Evolutionary conservation across 1,140 invertebrate genomes (phyloP).

Genomic region (Thalassaphorura encarpata): DNA sequence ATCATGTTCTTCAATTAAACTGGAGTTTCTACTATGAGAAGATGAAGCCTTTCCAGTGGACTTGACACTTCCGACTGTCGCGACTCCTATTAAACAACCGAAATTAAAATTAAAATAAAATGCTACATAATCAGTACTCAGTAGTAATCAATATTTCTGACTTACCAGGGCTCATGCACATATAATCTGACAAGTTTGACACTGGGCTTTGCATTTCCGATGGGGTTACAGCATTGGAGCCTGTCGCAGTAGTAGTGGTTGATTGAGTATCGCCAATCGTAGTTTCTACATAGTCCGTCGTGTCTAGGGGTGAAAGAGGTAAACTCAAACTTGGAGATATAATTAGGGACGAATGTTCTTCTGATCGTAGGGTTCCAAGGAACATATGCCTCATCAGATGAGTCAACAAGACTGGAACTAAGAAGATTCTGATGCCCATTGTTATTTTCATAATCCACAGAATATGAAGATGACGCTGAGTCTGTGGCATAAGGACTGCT

Average conservation of each 20-base stretch:
- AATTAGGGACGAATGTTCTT: too few species aligned
- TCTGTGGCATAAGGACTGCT: conserved; percentile 18
- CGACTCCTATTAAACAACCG: too few species aligned
- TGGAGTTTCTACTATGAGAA: conserved; percentile 39
- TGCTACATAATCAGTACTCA: background rate
- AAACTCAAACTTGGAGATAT: conserved; percentile 13
- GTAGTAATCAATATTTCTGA: background rate
- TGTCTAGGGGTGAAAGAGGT: conserved; percentile 29
- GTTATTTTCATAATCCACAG: conserved; percentile 49
- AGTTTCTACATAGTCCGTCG: conserved; percentile 29
- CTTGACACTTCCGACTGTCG: conserved; percentile 2
- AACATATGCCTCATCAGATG: conserved; percentile 51
- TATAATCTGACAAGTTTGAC: conserved; percentile 40
- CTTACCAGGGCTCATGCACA: conserved; percentile 47
- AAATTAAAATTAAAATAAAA: conserved; percentile 5
- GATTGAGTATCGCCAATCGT: conserved; percentile 17
- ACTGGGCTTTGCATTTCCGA: conserved; percentile 45
- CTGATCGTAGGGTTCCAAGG: conserved; percentile 39
- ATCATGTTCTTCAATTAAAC: conserved; percentile 41
- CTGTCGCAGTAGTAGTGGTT: background rate
- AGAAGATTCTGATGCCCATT: conserved; percentile 7
- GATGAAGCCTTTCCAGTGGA: conserved; percentile 30
- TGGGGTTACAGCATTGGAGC: conserved; percentile 13
- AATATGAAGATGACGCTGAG: conserved; percentile 48
- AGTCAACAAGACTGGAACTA: conserved; percentile 28